Evolutionary conservation across 2,888 invertebrate species (phyloP), one percentile per base, ranked within the genome.

Genomic region (Patella depressa): DNA sequence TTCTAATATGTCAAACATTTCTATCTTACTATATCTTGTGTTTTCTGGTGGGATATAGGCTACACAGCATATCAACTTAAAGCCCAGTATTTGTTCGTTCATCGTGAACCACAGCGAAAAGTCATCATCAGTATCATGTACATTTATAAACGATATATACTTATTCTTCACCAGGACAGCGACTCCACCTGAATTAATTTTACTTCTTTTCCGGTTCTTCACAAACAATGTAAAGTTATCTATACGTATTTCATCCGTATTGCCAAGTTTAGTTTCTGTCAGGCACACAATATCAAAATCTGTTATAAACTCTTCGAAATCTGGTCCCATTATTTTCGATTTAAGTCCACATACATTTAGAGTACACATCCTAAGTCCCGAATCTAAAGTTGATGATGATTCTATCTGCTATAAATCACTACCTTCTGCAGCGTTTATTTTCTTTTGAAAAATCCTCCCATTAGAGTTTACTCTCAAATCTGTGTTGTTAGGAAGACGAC

Each of bases 101-200:
- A 59, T 17, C 19, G 59, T n/a, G 59, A 59, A 59, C 59, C 59
- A 59, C 17, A 59, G 4, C n/a, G 59, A n/a, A 19, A 59, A 59
- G 59, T 59, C 59, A 59, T 59, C 59, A 59, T 59, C 59, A 59
- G 59, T 59, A n/a, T 59, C 19, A 59, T 15, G 14, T 59, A 59
- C 29, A 29, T 29, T 29, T 29, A 29, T 29, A 29, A 29, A 29
- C 29, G 29, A 29, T 29, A 29, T 29, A 29, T 29, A 29, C 29
- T 29, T 29, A 29, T 29, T 29, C 29, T 29, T 29, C 17, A 59
- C 17, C 17, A 59, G 59, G 17, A 59, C 17, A 15, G 15, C 59
- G 19, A 59, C 59, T n/a, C 59, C 59, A 15, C 59, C 59, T 59
- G 59, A 17, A 59, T 19, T 7, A 5, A 17, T 59, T 14, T 59